Conservation (phyloP, 2,888 invertebrate genomes). For the Arrhopalites spinosus region DNA sequence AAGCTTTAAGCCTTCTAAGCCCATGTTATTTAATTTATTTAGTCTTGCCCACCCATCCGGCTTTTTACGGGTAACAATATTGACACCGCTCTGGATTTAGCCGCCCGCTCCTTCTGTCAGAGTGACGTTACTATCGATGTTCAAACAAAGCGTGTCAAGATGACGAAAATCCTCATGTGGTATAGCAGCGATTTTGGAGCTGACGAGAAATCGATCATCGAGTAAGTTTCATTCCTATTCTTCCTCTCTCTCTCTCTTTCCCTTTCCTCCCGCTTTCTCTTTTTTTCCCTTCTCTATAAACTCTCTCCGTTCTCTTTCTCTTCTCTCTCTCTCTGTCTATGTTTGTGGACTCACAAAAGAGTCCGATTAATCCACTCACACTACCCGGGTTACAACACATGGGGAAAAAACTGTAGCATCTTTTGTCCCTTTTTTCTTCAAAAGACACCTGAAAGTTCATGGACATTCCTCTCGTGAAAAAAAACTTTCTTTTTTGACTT, state of each 20-base stretch:
- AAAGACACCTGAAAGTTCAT: too few species aligned
- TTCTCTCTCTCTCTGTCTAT: neutral
- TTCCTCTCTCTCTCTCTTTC: conserved; percentile 7
- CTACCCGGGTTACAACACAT: too few species aligned
- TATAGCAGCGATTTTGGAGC: conserved; percentile 45
- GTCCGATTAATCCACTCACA: too few species aligned
- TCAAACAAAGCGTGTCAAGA: conserved; percentile 38
- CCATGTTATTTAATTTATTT: conserved; percentile 19
- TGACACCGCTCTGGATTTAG: conserved; percentile 41
- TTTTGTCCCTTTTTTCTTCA: too few species aligned
- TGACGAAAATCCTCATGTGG: conserved; percentile 49
- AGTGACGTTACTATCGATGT: conserved; percentile 39
- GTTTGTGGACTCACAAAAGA: neutral
- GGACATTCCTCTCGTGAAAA: too few species aligned
- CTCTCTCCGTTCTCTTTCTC: neutral
- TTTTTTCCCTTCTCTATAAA: neutral
- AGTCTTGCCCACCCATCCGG: conserved; percentile 49
- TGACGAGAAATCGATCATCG: conserved; percentile 42
- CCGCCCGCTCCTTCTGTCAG: conserved; percentile 21
- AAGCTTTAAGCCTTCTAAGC: conserved; percentile 1
- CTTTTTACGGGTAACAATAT: conserved; percentile 46
- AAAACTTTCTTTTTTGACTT: too few species aligned
- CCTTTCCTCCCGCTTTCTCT: neutral
- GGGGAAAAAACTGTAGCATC: too few species aligned
- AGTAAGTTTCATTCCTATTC: conserved; percentile 21